phyloP scores from a whole-genome alignment of 2,797 vertebrate species.

The Propithecus perrieri region DNA sequence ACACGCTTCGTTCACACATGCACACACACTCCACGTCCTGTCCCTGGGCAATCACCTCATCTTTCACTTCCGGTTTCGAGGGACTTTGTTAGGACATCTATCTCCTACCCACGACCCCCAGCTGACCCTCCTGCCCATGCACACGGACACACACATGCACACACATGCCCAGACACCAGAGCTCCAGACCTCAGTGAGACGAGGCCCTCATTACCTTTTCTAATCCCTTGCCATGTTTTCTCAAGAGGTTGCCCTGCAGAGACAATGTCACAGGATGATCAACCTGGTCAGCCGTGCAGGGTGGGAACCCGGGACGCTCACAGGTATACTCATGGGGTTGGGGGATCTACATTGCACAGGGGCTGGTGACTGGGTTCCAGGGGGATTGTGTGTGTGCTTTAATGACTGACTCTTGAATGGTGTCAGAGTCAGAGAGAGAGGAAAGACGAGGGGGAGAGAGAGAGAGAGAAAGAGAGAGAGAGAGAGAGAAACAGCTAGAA shows the following conservation, averaged over 20 bases:
- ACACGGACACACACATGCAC: not conserved
- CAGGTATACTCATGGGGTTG: not conserved
- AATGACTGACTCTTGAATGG: not conserved
- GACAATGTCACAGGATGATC: conserved; percentile 87
- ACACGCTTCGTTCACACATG: not conserved
- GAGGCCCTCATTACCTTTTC: conserved; percentile 87
- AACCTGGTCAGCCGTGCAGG: not conserved
- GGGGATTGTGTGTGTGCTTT: not conserved
- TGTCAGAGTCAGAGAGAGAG: not conserved
- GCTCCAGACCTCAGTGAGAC: not conserved
- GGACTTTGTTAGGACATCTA: not conserved
- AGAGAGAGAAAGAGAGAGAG: not conserved
- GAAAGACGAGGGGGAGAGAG: too few relatives aligned
- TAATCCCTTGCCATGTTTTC: conserved; percentile 91
- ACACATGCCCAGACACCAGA: not conserved
- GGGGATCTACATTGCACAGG: not conserved
- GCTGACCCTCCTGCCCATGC: not conserved
- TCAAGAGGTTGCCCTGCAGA: conserved; percentile 91
- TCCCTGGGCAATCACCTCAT: not conserved
- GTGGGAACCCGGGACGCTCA: not conserved
- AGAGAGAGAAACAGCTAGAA: not conserved
- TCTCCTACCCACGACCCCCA: not conserved
- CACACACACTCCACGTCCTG: not conserved
- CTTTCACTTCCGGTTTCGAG: not conserved
- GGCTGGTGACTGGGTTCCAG: not conserved